Percentiles rank a stretch among this genome's conserved stretches.
phyloP scores from a whole-genome alignment of 1,140 invertebrate species.

The Macrosteles quadrilineatus region DNA sequence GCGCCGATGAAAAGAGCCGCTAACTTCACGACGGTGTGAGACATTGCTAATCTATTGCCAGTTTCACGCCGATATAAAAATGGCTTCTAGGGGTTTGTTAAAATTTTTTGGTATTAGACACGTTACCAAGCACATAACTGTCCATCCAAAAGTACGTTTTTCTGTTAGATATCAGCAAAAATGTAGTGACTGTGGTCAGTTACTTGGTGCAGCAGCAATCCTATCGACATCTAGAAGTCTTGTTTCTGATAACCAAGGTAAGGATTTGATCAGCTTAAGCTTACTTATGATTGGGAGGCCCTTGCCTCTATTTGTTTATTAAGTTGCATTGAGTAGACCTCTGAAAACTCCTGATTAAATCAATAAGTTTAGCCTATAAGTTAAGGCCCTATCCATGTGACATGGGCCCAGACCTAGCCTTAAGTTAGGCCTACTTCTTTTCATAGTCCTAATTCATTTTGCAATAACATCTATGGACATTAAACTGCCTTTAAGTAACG shows the following conservation, averaged over 20 bases:
- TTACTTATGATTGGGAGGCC: neutral
- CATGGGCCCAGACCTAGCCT: no score
- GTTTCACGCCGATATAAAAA: no score
- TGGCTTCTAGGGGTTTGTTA: slow-evolving; percentile 5
- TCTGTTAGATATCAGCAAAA: neutral
- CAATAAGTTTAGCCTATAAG: neutral
- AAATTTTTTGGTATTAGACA: slow-evolving; percentile 2
- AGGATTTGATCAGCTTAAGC: neutral
- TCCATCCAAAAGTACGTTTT: neutral
- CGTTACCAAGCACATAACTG: neutral
- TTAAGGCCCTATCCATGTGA: no score
- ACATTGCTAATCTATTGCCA: no score
- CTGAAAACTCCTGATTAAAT: neutral
- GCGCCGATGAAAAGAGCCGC: no score
- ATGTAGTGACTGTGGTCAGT: slow-evolving; percentile 9
- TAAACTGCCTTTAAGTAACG: no score
- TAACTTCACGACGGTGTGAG: no score
- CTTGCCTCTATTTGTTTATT: neutral
- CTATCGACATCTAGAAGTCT: neutral
- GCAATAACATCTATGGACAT: no score
- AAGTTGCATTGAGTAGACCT: neutral
- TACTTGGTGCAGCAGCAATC: neutral
- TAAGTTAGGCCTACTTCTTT: no score
- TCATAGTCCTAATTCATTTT: no score
- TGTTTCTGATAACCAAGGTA: neutral